phyloP scores from a whole-genome alignment of 2,797 vertebrate species.

The Halcyon badia region DNA sequence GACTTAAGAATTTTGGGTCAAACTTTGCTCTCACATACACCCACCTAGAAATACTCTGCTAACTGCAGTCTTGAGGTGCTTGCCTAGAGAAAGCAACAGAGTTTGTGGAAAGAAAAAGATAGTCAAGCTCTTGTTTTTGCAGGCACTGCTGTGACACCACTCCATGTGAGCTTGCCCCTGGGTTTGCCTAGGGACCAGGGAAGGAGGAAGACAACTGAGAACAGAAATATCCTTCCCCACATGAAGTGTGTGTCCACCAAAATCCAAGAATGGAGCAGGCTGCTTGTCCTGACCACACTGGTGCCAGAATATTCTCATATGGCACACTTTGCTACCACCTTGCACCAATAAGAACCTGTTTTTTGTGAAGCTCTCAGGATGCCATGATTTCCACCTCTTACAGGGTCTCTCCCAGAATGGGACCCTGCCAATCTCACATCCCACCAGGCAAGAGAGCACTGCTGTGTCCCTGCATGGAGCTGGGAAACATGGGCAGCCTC shows the following conservation, averaged over 20 bases:
- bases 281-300: neutral
- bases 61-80: neutral
- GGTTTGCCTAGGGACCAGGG: neutral
- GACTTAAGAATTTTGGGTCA: neutral
- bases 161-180: neutral
- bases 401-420: neutral
- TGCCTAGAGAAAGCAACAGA: neutral
- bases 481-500: neutral
- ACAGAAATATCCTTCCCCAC: neutral
- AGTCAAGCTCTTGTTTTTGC: neutral
- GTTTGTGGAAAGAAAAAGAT: neutral
- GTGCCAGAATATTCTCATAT: neutral
- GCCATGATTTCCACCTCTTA: neutral
- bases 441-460: neutral
- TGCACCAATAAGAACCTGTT: neutral
- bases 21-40: neutral
- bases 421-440: neutral
- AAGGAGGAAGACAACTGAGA: neutral
- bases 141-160: accelerated
- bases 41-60: neutral
- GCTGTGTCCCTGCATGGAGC: neutral
- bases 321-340: neutral
- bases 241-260: accelerated
- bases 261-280: neutral
- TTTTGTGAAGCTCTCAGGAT: neutral